Base-by-base conservation (phyloP, 1,140 invertebrate genomes). In the Bilobella aurantiaca region DNA sequence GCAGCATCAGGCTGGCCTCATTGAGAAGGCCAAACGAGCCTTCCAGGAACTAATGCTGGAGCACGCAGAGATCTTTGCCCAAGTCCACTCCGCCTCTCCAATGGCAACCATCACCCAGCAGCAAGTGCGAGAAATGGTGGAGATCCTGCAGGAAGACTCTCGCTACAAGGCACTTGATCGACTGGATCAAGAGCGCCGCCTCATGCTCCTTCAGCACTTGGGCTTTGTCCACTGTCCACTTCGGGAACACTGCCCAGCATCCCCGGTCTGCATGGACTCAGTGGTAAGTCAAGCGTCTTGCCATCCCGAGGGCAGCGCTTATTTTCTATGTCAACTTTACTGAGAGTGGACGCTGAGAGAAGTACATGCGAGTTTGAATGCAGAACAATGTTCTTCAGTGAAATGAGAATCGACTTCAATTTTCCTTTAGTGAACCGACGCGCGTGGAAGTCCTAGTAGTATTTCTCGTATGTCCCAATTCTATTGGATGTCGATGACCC, bases 211-310 rank as follows among this genome's bases (percentile, higher is more conserved):
- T 68, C 92, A 95, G 76, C 94, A 97, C 79, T 80, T 97, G 29
- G 93, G 93, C 59, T 98, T 97, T 79, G 88, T 98, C 56, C 93
- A 98, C 78, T 93, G 90, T 79, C 93, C 94, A 16, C 91, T 93
- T 74, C 80, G 89, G 32, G 93, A 96, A 77, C 90, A 94, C 76
- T 98, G 95, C 77, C 92, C 91, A 27, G 89, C 89, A 47, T 90
- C 87, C 78, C 84, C 87, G 63, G 89, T 90, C 78, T 97, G 93
- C 77, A 87, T 94, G 78, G 94, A 97, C 77, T 83, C 84, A 58
- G 76, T 90, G n/a, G 87, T 91, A 71, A 63, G 29, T n/a, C n/a
- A n/a, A n/a, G n/a, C n/a, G n/a, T n/a, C n/a, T n/a, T n/a, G n/a
- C n/a, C n/a, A n/a, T n/a, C n/a, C n/a, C n/a, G n/a, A n/a, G n/a